A percentile compares a stretch with the other conserved stretches of the same genome.
These are phyloP conservation scores for Brachypalpus laphriformis DNA, from an alignment of 2,888 invertebrate species.

Conservation along the genomic window DNA sequence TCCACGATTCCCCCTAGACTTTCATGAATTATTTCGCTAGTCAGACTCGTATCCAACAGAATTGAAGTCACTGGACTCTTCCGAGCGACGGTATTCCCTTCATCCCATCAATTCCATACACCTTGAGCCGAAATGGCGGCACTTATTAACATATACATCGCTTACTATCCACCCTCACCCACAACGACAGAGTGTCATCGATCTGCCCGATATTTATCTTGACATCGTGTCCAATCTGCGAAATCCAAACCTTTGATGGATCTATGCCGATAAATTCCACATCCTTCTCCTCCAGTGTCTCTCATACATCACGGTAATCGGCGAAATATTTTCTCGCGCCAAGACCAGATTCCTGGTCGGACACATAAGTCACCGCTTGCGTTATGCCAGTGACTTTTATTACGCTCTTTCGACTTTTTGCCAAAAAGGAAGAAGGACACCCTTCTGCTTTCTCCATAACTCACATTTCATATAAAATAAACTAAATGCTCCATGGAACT, in stretches of 20 bases:
- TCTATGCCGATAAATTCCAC: slow-evolving; percentile 46
- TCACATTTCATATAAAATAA: slow-evolving; percentile 15
- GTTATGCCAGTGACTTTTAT: slow-evolving; percentile 68
- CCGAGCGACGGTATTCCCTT: slow-evolving; percentile 23
- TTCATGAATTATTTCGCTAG: slow-evolving; percentile 12
- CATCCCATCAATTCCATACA: slow-evolving; percentile 42
- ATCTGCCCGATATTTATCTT: slow-evolving; percentile 46
- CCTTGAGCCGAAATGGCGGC: slow-evolving; percentile 28
- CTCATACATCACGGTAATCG: slow-evolving; percentile 66
- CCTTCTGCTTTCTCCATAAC: slow-evolving; percentile 8
- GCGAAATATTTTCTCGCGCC: slow-evolving; percentile 66
- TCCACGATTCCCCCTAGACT: neutral
- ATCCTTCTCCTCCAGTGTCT: neutral
- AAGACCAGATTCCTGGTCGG: slow-evolving; percentile 49
- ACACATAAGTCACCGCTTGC: slow-evolving; percentile 67
- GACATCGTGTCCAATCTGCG: slow-evolving; percentile 52
- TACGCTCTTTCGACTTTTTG: slow-evolving; percentile 38
- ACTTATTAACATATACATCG: slow-evolving; percentile 42
- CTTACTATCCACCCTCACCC: neutral
- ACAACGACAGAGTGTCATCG: neutral
- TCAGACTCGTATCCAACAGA: neutral
- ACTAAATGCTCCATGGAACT: slow-evolving; percentile 21
- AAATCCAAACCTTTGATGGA: slow-evolving; percentile 50
- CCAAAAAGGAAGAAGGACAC: slow-evolving; percentile 21
- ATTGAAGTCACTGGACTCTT: slow-evolving; percentile 6